Evolutionary conservation across 2,113 vertebrate species (phyloP).

Genomic region (Toxostoma redivivum): DNA sequence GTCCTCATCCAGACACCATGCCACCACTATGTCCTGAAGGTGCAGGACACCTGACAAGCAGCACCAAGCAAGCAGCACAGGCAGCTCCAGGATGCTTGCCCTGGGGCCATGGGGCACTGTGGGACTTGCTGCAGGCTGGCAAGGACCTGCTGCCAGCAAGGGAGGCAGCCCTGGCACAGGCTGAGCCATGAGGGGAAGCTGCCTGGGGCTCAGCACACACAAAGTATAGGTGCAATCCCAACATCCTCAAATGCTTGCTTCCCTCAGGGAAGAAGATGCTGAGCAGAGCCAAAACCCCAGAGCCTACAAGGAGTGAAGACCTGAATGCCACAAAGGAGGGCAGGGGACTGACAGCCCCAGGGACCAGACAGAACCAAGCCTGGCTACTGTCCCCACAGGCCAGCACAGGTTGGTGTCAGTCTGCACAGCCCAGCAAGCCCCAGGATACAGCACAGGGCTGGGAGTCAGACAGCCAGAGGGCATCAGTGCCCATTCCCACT

Average conservation of each 20-base stretch:
- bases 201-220: not conserved
- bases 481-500: not conserved
- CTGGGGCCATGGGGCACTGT: fast-evolving
- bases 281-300: not conserved
- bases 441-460: fast-evolving
- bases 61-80: not conserved
- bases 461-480: not conserved
- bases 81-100: fast-evolving
- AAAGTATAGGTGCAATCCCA: not conserved
- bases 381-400: not conserved
- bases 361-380: not conserved
- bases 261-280: not conserved
- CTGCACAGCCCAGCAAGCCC: fast-evolving
- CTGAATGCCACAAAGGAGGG: not conserved
- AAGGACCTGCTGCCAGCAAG: fast-evolving
- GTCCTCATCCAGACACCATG: not conserved
- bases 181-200: not conserved
- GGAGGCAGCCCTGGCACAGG: not conserved
- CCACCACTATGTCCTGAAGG: not conserved
- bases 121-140: not conserved
- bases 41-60: not conserved
- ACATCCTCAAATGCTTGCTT: not conserved
- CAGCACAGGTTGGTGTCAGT: not conserved
- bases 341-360: not conserved
- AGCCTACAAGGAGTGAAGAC: not conserved